Conservation (phyloP, 53 echinoderm and acorn worm species). For the Pentamera pediparva region DNA sequence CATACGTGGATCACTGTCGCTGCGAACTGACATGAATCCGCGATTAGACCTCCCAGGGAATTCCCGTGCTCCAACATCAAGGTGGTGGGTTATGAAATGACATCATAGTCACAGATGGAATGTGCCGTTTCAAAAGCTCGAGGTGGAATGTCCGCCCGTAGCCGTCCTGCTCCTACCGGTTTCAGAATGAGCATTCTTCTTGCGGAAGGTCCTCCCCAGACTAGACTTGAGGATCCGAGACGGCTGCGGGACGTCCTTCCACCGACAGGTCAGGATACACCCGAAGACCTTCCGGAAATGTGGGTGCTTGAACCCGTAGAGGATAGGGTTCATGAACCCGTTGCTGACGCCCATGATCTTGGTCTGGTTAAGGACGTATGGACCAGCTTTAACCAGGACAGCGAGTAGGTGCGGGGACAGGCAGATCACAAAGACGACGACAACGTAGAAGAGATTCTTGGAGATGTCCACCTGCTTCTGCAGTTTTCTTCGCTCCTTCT, state of each 20-base stretch:
- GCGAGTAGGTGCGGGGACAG: constrained; percentile 1
- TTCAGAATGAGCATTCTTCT: too few relatives aligned
- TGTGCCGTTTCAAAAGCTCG: too few relatives aligned
- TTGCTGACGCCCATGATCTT: constrained; percentile 9
- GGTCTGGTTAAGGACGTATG: constrained; percentile 1
- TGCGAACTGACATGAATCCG: too few relatives aligned
- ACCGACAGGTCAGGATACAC: constrained; percentile 4
- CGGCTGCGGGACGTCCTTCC: constrained; percentile 22
- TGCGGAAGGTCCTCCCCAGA: too few relatives aligned
- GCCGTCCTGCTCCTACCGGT: too few relatives aligned
- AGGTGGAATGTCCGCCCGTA: too few relatives aligned
- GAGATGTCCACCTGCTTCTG: constrained; percentile 21
- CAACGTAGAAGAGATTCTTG: constrained; percentile 15
- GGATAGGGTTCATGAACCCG: not conserved
- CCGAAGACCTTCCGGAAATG: constrained; percentile 8
- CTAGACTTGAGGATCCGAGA: constrained; percentile 11
- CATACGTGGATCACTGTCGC: too few relatives aligned
- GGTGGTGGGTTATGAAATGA: too few relatives aligned
- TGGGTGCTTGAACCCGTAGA: constrained; percentile 17
- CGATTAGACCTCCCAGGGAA: too few relatives aligned
- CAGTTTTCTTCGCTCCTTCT: too few relatives aligned
- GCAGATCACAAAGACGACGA: constrained; percentile 6
- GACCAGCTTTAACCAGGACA: not conserved
- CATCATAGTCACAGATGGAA: too few relatives aligned
- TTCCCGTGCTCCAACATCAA: too few relatives aligned